These are phyloP conservation scores for Acrossocheilus fasciatus DNA, from an alignment of 2,797 vertebrate genomes.

Conservation along the genomic window DNA sequence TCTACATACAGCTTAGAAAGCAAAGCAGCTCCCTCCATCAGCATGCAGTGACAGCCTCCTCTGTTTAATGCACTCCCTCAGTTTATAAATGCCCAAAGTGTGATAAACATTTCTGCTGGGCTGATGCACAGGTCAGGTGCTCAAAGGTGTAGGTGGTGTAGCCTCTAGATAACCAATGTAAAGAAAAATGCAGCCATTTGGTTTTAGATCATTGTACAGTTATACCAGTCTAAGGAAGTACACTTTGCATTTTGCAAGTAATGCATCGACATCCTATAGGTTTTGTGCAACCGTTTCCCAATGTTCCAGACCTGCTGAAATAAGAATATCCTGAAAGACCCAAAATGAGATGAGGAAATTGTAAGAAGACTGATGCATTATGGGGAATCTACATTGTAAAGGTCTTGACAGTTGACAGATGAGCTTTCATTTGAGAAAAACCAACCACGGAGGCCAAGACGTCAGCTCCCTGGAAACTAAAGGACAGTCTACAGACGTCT, in stretches of 20 bases:
- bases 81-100: constrained; percentile 80
- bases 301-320: neutral
- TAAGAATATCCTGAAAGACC: constrained; percentile 31
- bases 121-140: constrained; percentile 69
- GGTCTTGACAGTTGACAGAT: constrained; percentile 86
- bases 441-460: constrained; percentile 75
- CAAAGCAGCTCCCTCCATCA: constrained; percentile 77
- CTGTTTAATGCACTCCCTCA: constrained; percentile 81
- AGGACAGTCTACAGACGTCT: constrained; percentile 40
- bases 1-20: constrained; percentile 76
- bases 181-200: constrained; percentile 14
- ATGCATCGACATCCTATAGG: neutral
- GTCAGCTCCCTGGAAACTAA: constrained; percentile 83
- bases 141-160: constrained; percentile 30
- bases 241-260: neutral
- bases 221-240: neutral
- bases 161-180: constrained; percentile 35
- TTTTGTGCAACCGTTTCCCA: neutral
- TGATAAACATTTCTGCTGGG: constrained; percentile 79
- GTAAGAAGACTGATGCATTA: constrained; percentile 79
- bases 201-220: neutral
- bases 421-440: constrained; percentile 82
- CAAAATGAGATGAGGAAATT: constrained; percentile 74
- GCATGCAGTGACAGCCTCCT: constrained; percentile 77
- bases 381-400: constrained; percentile 80